phyloP scores from a whole-genome alignment of 30 jellyfish, hydroid and myxozoan genomes.

The Cassiopea xamachana region DNA sequence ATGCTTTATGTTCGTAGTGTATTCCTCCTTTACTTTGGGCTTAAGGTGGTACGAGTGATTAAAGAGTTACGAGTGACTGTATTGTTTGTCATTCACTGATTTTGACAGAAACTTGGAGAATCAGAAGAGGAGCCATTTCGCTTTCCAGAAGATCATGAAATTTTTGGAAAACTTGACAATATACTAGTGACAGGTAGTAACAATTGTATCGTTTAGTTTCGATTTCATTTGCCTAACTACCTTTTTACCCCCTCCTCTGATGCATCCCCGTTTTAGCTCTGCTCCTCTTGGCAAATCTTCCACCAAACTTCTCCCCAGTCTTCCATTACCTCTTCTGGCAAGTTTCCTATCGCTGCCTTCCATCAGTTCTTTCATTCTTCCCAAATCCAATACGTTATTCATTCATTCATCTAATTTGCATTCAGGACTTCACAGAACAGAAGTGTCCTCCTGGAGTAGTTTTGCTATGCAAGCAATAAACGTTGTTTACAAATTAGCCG shows the following conservation, averaged over 20 bases:
- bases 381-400: not conserved
- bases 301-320: not conserved
- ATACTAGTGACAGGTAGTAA: slow-evolving; percentile 61
- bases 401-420: not conserved
- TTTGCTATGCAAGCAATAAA: slow-evolving; percentile 80
- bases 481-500: slow-evolving; percentile 85
- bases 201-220: not conserved
- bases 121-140: slow-evolving; percentile 82
- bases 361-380: not conserved
- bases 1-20: too few species aligned
- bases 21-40: too few species aligned
- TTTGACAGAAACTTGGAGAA: slow-evolving; percentile 40
- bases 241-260: slow-evolving; percentile 4
- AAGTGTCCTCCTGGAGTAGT: slow-evolving; percentile 77
- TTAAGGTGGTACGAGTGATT: too few species aligned
- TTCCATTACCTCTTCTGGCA: not conserved
- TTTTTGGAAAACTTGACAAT: slow-evolving; percentile 64
- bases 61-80: too few species aligned
- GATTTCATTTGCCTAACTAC: not conserved
- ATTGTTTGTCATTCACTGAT: too few species aligned
- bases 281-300: too few species aligned
- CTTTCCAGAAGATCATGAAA: slow-evolving; percentile 71
- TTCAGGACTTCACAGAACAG: slow-evolving; percentile 48
- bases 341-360: not conserved
- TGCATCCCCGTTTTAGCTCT: too few species aligned